phyloP scores from a whole-genome alignment of 2,113 vertebrate species.

The Scomber colias region DNA sequence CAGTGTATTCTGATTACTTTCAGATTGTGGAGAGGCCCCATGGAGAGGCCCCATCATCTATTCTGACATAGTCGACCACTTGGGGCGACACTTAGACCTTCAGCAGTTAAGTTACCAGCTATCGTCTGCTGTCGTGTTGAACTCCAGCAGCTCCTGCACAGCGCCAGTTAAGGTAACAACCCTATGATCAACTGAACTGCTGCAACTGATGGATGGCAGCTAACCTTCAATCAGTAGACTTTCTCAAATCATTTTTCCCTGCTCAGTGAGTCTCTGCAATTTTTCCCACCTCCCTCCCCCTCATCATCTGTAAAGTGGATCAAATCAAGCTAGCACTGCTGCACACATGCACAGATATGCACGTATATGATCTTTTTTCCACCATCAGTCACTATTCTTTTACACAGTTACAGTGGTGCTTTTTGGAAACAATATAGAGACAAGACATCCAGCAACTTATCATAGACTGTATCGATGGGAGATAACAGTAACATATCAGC shows the following conservation, averaged over 20 bases:
- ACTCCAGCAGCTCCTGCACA: constrained; percentile 32
- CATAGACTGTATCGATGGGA: not conserved
- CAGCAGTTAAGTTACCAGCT: constrained; percentile 28
- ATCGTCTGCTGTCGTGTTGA: constrained; percentile 32
- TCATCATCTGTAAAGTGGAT: constrained; percentile 23
- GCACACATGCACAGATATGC: not conserved
- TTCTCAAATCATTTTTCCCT: constrained; percentile 21
- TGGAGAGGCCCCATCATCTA: constrained; percentile 24
- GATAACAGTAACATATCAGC: not conserved
- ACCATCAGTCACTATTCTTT: not conserved
- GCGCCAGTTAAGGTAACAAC: constrained; percentile 42
- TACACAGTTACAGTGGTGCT: not conserved
- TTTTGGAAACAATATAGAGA: not conserved
- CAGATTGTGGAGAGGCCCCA: not conserved
- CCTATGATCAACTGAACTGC: constrained; percentile 42
- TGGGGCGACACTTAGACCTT: constrained; percentile 15
- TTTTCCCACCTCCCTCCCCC: constrained; percentile 6
- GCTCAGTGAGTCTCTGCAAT: constrained; percentile 14
- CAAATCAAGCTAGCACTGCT: constrained; percentile 32
- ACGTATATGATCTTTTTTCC: too few relatives aligned
- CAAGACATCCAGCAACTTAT: not conserved
- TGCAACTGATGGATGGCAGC: constrained; percentile 25
- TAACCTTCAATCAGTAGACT: constrained; percentile 49
- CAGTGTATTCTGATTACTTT: constrained; percentile 34
- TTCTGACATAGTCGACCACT: constrained; percentile 19